Conservation (phyloP, 1,140 invertebrate genomes). For the Pinna nobilis region DNA sequence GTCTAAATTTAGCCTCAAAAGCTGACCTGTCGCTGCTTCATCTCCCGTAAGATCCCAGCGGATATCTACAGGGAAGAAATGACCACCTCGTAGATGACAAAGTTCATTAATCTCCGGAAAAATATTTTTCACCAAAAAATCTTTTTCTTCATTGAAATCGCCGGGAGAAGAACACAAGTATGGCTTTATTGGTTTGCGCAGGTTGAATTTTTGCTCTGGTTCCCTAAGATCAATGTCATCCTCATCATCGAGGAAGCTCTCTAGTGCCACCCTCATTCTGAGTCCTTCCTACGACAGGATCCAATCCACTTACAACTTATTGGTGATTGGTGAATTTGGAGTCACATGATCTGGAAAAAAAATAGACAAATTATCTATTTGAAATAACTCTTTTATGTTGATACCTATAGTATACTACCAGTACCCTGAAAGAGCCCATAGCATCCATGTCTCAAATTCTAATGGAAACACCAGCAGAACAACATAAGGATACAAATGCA, state of each 20-base stretch:
- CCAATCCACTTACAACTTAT: too few relatives aligned
- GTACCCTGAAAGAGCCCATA: too few relatives aligned
- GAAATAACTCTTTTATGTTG: too few relatives aligned
- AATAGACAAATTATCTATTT: too few relatives aligned
- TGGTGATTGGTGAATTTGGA: too few relatives aligned
- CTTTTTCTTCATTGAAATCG: constrained; percentile 67
- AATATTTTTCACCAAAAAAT: constrained; percentile 56
- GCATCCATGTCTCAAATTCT: too few relatives aligned
- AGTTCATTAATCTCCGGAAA: constrained; percentile 62
- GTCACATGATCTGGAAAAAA: too few relatives aligned
- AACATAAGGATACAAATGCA: too few relatives aligned
- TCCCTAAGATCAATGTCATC: constrained; percentile 36
- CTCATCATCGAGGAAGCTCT: constrained; percentile 27
- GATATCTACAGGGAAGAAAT: constrained; percentile 65
- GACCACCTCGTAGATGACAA: constrained; percentile 57
- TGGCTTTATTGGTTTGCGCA: constrained; percentile 63
- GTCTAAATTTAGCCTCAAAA: constrained; percentile 63
- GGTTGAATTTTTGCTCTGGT: constrained; percentile 45
- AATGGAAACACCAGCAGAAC: too few relatives aligned
- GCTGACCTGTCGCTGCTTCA: constrained; percentile 52
- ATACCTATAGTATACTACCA: too few relatives aligned
- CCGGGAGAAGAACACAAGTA: constrained; percentile 68
- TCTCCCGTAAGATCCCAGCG: constrained; percentile 57
- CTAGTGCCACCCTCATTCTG: background rate
- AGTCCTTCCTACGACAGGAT: too few relatives aligned